Conservation (phyloP, 2,797 vertebrate species). For the Vespertilio murinus region DNA sequence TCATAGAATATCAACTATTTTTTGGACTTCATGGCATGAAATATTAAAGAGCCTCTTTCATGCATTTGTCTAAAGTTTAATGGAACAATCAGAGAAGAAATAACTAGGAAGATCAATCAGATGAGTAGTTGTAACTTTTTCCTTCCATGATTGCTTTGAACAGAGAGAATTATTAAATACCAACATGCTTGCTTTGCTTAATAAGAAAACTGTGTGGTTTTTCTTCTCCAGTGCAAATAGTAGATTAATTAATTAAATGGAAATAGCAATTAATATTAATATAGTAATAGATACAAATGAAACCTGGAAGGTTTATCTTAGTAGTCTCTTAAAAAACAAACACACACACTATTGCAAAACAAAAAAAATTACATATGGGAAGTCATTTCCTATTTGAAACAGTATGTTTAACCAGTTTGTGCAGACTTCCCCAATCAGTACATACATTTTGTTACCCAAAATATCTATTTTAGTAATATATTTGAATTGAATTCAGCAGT, state of each 20-base stretch:
- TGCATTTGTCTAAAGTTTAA: conserved; percentile 33
- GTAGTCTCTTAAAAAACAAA: neutral
- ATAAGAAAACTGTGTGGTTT: conserved; percentile 54
- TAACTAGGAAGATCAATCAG: conserved; percentile 44
- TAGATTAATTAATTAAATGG: conserved; percentile 21
- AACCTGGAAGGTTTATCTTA: conserved; percentile 31
- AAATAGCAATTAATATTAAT: conserved; percentile 60
- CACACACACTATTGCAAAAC: no score
- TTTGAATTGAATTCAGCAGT: conserved; percentile 58
- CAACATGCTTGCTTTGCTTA: neutral
- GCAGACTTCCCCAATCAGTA: neutral
- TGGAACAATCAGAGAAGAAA: conserved; percentile 50
- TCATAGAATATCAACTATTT: conserved; percentile 56
- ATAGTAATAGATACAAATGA: conserved; percentile 53
- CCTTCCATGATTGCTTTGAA: conserved; percentile 41
- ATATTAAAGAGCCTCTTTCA: conserved; percentile 46
- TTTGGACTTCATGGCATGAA: conserved; percentile 51
- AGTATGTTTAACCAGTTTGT: conserved; percentile 48
- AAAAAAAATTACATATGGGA: conserved; percentile 14
- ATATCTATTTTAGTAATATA: conserved; percentile 54
- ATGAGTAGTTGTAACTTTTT: conserved; percentile 46
- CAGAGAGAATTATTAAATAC: conserved; percentile 64
- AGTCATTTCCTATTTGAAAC: conserved; percentile 34
- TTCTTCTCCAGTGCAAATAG: conserved; percentile 44
- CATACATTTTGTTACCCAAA: conserved; percentile 38